Conservation (phyloP, 2,113 vertebrate species). For the Telmatochromis brichardi region DNA sequence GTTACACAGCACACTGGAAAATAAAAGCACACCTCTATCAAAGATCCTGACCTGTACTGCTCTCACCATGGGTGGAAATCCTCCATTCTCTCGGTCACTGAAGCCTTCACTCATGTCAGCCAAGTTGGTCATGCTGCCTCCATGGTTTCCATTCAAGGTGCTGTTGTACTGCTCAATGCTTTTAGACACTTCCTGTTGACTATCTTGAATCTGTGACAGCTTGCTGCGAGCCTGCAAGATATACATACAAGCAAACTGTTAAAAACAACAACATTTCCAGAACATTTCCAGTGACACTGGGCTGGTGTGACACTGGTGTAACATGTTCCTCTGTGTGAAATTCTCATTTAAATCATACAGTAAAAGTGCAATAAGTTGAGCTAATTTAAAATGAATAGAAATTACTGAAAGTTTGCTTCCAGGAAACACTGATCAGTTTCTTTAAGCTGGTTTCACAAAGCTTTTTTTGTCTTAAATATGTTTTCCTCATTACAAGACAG, state of each 20-base stretch:
- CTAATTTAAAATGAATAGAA: neutral
- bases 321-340: neutral
- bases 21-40: neutral
- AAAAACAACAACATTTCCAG: neutral
- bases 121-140: slow-evolving; percentile 85
- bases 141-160: slow-evolving; percentile 80
- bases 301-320: neutral
- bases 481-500: neutral
- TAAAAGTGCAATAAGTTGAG: neutral
- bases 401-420: neutral
- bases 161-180: slow-evolving; percentile 84
- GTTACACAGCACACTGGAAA: neutral
- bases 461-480: neutral
- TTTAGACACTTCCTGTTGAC: slow-evolving; percentile 81
- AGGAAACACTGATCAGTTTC: neutral
- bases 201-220: slow-evolving; percentile 88
- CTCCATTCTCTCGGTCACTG: slow-evolving; percentile 78
- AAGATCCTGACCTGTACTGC: slow-evolving; percentile 9
- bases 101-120: slow-evolving; percentile 84
- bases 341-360: neutral
- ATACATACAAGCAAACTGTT: neutral
- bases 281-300: neutral
- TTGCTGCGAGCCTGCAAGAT: slow-evolving; percentile 83
- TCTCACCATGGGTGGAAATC: slow-evolving; percentile 79
- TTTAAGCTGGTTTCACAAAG: neutral